Evolutionary conservation across 2,888 invertebrate species (phyloP).

Genomic region (Apodemia duryi): DNA sequence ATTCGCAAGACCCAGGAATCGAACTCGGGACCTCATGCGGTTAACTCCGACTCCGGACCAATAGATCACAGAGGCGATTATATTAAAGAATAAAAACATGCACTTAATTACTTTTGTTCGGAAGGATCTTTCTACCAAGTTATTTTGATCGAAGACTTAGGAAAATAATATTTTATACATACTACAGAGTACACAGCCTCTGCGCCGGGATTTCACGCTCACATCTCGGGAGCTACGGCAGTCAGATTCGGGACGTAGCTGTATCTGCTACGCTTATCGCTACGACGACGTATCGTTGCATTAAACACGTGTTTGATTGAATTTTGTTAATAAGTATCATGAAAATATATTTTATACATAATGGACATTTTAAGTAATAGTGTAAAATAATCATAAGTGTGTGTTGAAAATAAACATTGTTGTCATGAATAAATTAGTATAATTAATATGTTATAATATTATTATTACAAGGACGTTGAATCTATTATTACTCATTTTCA

Average conservation of each 20-base stretch:
- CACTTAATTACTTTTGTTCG: no score
- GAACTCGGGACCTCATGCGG: no score
- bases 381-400: not conserved
- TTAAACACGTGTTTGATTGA: slow-evolving; percentile 41
- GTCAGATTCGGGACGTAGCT: slow-evolving; percentile 65
- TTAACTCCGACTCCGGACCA: no score
- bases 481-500: not conserved
- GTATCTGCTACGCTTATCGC: slow-evolving; percentile 50
- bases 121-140: not conserved
- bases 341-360: no score
- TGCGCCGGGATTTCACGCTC: slow-evolving; percentile 45
- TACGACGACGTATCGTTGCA: slow-evolving; percentile 45
- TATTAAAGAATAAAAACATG: no score
- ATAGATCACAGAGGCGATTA: no score
- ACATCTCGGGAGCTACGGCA: slow-evolving; percentile 55
- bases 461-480: not conserved
- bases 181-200: slow-evolving; percentile 34
- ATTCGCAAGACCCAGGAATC: no score
- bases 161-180: slow-evolving; percentile 3
- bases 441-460: not conserved
- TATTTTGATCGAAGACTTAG: slow-evolving; percentile 1
- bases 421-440: not conserved
- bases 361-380: not conserved
- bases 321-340: slow-evolving; percentile 17
- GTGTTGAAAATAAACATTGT: not conserved